Evolutionary conservation across 2,113 vertebrate species (phyloP), one percentile per base, ranked within the genome.

Genomic region (Chionomys nivalis): DNA sequence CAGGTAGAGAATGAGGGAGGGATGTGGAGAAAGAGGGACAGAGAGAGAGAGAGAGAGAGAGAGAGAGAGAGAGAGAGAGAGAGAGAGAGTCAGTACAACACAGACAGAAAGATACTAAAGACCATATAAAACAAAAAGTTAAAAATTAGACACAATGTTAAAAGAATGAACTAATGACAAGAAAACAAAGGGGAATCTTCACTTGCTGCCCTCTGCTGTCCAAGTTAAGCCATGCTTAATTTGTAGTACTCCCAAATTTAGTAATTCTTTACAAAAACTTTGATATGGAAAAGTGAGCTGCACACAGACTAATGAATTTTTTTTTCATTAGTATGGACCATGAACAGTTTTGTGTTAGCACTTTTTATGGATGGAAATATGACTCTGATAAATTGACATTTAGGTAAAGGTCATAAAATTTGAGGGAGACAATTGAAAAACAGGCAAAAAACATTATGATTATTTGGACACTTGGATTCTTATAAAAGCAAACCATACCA

Each of bases 1-100:
- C 4, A 31, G 61, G 28, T 2, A 7, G 7, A 33, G 9, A 47
- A 44, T 33, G 33, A 81, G 21, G 23, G 16, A 42, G 5, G 26
- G 6, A 31, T 2, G 5, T 0, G 0, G 4, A 70, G 8, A 31
- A 12, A 33, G 3, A 63, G 24, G 47, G 14, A 72, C 2, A 28
- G 2, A 55, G 3, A 88, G n/a, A 58, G 16, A 75, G 24, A 55
- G 9, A 24, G 36, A 52, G 1, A 19, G 19, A 5, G 52, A 52
- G 13, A 70, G 3, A 28, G 66, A 61, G 0, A 36, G 10, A 23
- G 14, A 52, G 3, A 88, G 26, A 58, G 10, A 76, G n/a, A 58
- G 7, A 24, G 42, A 52, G 0, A 13, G 61, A 5, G 36, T 13
- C 12, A 52, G 9, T 3, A 10, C 1, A 52, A 72, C 31, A 26